Evolutionary conservation across 2,888 invertebrate genomes (phyloP).

Genomic region (Drosophila helvetica): DNA sequence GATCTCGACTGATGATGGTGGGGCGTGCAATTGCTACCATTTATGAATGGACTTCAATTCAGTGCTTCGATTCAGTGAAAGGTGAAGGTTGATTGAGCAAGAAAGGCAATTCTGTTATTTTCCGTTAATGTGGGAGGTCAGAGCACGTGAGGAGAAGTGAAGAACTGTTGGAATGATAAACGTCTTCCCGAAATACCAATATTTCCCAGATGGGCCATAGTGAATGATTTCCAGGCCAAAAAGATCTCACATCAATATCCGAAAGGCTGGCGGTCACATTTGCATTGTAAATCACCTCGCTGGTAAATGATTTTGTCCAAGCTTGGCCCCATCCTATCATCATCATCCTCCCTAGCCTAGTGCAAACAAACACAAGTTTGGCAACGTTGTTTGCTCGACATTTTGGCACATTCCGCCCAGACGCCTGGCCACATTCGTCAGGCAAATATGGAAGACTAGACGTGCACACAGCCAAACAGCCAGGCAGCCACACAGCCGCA

Average conservation of each 20-base stretch:
- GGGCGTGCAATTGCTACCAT: neutral
- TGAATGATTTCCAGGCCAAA: neutral
- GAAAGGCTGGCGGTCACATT: neutral
- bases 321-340: neutral
- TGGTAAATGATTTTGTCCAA: conserved; percentile 5
- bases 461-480: conserved; percentile 4
- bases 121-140: too few species aligned
- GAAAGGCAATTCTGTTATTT: neutral
- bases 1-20: neutral
- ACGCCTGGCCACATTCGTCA: conserved; percentile 44
- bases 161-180: neutral
- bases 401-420: conserved; percentile 43
- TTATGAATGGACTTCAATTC: neutral
- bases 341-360: neutral
- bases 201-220: neutral
- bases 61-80: neutral
- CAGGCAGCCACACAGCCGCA: conserved; percentile 2
- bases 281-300: conserved; percentile 1
- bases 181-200: neutral
- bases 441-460: conserved; percentile 18
- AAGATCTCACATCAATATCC: neutral
- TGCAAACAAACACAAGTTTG: conserved; percentile 18
- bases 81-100: neutral
- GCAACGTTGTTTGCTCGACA: conserved; percentile 26
- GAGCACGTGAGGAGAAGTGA: neutral